phyloP scores from a whole-genome alignment of 1,140 invertebrate genomes.

The Cryptotermes secundus region DNA sequence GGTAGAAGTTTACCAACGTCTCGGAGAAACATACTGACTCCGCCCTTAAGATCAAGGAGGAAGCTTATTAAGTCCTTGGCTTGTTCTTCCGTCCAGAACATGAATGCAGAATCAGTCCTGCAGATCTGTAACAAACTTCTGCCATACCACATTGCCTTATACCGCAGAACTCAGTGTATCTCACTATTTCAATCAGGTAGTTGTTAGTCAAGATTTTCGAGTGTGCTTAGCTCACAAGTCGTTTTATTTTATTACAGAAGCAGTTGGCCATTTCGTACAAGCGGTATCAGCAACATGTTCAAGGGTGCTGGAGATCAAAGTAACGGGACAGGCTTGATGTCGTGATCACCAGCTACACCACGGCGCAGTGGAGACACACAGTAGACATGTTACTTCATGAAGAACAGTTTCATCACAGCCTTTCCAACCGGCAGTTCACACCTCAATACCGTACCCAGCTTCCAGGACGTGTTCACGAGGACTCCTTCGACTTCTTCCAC shows the following conservation, averaged over 20 bases:
- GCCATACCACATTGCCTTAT: too few relatives aligned
- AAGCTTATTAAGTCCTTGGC: too few relatives aligned
- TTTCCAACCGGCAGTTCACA: neutral
- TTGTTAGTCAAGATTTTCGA: too few relatives aligned
- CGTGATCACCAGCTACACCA: neutral
- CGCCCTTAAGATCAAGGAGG: too few relatives aligned
- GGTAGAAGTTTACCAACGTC: too few relatives aligned
- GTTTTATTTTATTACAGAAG: neutral
- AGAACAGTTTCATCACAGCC: neutral
- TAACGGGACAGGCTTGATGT: neutral
- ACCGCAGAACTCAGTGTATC: too few relatives aligned
- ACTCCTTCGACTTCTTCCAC: constrained; percentile 1
- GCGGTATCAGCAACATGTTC: neutral
- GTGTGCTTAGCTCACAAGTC: too few relatives aligned
- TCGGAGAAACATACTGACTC: too few relatives aligned
- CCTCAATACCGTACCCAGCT: neutral
- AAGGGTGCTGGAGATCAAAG: neutral
- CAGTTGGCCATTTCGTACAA: neutral
- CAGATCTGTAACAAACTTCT: too few relatives aligned
- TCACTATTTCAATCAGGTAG: too few relatives aligned
- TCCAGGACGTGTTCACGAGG: neutral
- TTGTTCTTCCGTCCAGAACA: too few relatives aligned
- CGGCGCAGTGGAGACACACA: neutral
- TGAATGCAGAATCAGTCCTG: too few relatives aligned
- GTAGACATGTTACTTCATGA: neutral